Evolutionary conservation across 2,888 invertebrate genomes (phyloP), one percentile per base, ranked within the genome.

Genomic region (Sialis lutaria): DNA sequence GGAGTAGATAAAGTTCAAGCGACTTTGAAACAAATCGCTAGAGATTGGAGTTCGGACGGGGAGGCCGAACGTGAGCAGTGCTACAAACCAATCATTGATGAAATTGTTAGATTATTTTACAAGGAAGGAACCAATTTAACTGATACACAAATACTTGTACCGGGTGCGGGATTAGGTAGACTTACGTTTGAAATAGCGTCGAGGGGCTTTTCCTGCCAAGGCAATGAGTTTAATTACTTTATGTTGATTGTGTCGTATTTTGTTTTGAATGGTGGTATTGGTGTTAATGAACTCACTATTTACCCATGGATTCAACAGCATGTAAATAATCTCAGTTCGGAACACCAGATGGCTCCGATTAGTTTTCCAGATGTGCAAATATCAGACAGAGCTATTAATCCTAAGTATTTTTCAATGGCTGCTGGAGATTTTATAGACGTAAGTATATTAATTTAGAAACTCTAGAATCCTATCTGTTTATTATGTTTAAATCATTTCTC

Each of bases 201-300:
- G 48, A 72, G 79, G 12, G 96, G 96, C 1, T 98, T 83, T 67
- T 75, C 75, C 7, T 96, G 95, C 57, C 91, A 96, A 66, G 98
- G 96, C 52, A 98, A 98, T 63, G 98, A 98, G 67, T 96, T 93
- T 69, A 93, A 92, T 32, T 74, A 96, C 37, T 96, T 92, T 64
- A 98, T 98, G 97, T 69, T 98, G 44, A 87, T 97, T 55, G 88
- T 92, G 0, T 93, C 96, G 41, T 90, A 93, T 67, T 97, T 93
- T 64, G 82, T 98, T 48, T 70, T 98, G 41, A 98, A 98, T 68
- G 77, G 82, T 68, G 91, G 76, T 54, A 67, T 67, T 7, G 68
- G 70, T 58, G 76, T 78, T 59, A 82, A 95, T 63, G 72, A 79
- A 51, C 81, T 82, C 64, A 77, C 78, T 33, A 76, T 97, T 9